phyloP scores from a whole-genome alignment of 1,140 invertebrate genomes.

The Drosophila trapezifrons region DNA sequence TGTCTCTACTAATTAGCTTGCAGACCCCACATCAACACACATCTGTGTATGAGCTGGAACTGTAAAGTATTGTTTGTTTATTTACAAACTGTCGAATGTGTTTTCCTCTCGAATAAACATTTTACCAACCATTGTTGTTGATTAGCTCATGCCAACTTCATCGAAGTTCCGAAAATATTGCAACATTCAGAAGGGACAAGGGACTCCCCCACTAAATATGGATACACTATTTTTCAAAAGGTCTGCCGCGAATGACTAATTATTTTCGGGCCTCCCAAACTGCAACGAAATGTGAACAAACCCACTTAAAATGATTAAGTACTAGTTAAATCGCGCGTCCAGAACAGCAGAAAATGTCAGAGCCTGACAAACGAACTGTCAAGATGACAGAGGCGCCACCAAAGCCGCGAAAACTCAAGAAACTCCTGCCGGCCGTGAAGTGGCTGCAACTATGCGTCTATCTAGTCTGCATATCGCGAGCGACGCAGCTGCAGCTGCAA shows the following conservation, averaged over 20 bases:
- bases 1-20: constrained; percentile 68
- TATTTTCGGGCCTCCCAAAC: no score
- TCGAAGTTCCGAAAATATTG: neutral
- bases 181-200: neutral
- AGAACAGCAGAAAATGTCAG: constrained; percentile 57
- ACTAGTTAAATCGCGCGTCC: constrained; percentile 32
- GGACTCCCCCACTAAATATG: neutral
- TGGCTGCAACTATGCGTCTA: constrained; percentile 70
- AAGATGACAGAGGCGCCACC: constrained; percentile 72
- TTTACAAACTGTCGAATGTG: constrained; percentile 71
- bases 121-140: constrained; percentile 31
- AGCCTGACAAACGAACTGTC: constrained; percentile 78
- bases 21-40: constrained; percentile 32
- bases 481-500: constrained; percentile 60
- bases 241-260: neutral
- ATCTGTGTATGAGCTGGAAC: constrained; percentile 36
- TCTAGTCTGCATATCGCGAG: constrained; percentile 72
- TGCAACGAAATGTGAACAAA: constrained; percentile 15
- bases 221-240: neutral
- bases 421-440: constrained; percentile 30
- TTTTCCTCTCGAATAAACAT: constrained; percentile 13
- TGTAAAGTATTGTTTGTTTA: constrained; percentile 67
- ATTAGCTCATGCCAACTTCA: constrained; percentile 21
- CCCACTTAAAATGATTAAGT: constrained; percentile 45
- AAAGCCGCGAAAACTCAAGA: constrained; percentile 43